Conservation (phyloP, 2,797 vertebrate genomes). For the Myripristis murdjan region DNA sequence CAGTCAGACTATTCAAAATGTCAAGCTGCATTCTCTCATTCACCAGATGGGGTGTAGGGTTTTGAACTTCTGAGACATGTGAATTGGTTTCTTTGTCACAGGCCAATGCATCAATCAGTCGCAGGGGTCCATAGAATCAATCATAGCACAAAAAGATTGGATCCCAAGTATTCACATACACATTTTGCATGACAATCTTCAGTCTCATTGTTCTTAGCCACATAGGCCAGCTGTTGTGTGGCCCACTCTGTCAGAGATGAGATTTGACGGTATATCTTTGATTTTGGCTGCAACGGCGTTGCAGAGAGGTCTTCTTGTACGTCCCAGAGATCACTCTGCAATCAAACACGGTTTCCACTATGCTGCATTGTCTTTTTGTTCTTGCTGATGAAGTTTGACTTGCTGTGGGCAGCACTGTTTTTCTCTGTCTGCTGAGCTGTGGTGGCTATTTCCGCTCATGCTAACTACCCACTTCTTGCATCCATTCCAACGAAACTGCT, state of each 20-base stretch:
- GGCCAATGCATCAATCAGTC: conserved; percentile 67
- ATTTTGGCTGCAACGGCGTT: too few species aligned
- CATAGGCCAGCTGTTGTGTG: conserved; percentile 62
- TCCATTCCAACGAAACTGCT: too few species aligned
- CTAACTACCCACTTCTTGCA: too few species aligned
- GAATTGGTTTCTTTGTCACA: conserved; percentile 30
- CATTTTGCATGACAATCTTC: conserved; percentile 1
- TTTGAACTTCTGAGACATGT: conserved; percentile 44
- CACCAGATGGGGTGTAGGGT: conserved; percentile 56
- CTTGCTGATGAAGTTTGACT: too few species aligned
- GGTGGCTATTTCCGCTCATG: too few species aligned
- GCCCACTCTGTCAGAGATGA: conserved; percentile 56
- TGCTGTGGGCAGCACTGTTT: too few species aligned
- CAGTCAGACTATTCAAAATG: conserved; percentile 33
- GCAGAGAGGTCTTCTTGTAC: too few species aligned
- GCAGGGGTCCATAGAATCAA: conserved; percentile 32
- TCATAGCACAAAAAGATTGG: conserved; percentile 25
- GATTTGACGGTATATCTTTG: conserved; percentile 12
- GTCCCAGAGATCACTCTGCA: too few species aligned
- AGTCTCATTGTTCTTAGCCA: background rate
- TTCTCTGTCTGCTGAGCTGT: too few species aligned
- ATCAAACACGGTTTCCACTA: too few species aligned
- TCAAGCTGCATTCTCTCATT: conserved; percentile 51
- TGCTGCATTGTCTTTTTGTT: too few species aligned
- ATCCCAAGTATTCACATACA: conserved; percentile 2